Base-by-base conservation (phyloP, 2,888 invertebrate species). In the Priocnemis perturbator region DNA sequence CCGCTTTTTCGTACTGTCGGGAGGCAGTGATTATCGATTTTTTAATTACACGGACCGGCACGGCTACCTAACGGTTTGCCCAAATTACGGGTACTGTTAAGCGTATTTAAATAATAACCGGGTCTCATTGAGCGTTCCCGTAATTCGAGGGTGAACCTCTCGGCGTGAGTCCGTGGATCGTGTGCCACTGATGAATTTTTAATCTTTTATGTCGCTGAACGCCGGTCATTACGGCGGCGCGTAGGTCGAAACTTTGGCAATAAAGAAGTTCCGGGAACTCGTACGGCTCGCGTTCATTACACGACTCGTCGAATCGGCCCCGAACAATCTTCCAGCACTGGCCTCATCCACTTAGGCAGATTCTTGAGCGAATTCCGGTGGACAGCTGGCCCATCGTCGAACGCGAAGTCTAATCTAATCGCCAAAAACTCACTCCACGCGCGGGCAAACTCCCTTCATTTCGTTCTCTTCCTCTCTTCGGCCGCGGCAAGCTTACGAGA, bases 361-460 rank as follows among this genome's bases (percentile, higher is more conserved):
- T 84, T 83, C 83, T 79, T 79, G 71, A 74, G 73, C 64, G 74
- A 83, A 84, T 83, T 83, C 81, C 82, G 69, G 79, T 79, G 81
- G 83, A 83, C 84, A 84, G 84, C 83, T 83, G 84, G 81, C 69
- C 77, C 80, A 82, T 82, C 79, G 78, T 55, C 69, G 75, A 48
- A 60, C 73, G 37, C 37, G 68, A 76, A 79, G 79, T 85, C 81
- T 81, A 85, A 86, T 86, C 86, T 85, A 85, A 86, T 86, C 85
- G 81, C 81, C 82, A 82, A 85, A 86, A 86, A 85, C 83, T 85
- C 85, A 77, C 81, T 82, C 79, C 66, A 73, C 73, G 73, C 73
- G 37, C 37, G 62, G 67, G 79, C 83, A 82, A 84, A 83, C 85
- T 85, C 83, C 83, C 84, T 83, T 85, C 83, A 82, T 86, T 85